Conservation (phyloP, 2,888 invertebrate species). For the Amphipyra berbera region DNA sequence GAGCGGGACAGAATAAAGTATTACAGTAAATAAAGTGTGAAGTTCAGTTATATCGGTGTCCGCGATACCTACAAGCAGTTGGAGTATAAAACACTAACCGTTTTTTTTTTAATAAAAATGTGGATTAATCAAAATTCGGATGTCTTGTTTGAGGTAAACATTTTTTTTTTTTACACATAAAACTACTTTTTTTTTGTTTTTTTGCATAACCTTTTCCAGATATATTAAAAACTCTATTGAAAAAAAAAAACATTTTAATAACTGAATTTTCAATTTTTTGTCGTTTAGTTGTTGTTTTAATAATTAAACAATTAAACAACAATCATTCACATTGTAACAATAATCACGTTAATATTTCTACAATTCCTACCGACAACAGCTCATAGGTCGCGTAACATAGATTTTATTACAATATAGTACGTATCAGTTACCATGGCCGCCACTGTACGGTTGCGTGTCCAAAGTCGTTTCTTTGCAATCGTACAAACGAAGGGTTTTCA, state of each 20-base stretch:
- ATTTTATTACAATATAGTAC: conserved; percentile 56
- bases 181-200: too few relatives aligned
- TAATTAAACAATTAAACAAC: too few relatives aligned
- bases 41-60: conserved; percentile 45
- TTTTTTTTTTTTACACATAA: not conserved
- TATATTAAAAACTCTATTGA: too few relatives aligned
- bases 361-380: conserved; percentile 28
- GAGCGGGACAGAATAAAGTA: conserved; percentile 54
- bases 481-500: conserved; percentile 86
- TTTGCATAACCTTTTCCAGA: too few relatives aligned
- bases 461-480: conserved; percentile 88
- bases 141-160: conserved; percentile 68
- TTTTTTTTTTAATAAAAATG: conserved; percentile 41
- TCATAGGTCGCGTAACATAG: conserved; percentile 39
- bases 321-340: not conserved
- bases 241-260: too few relatives aligned
- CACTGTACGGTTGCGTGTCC: conserved; percentile 83
- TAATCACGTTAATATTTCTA: conserved; percentile 22
- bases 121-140: conserved; percentile 68
- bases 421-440: conserved; percentile 67
- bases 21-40: conserved; percentile 48
- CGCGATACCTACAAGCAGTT: conserved; percentile 46
- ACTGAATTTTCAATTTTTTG: too few relatives aligned
- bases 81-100: conserved; percentile 22
- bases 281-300: too few relatives aligned